These are phyloP conservation scores for Coluber constrictor DNA, from an alignment of 2,797 vertebrate species.

Conservation along the genomic window DNA sequence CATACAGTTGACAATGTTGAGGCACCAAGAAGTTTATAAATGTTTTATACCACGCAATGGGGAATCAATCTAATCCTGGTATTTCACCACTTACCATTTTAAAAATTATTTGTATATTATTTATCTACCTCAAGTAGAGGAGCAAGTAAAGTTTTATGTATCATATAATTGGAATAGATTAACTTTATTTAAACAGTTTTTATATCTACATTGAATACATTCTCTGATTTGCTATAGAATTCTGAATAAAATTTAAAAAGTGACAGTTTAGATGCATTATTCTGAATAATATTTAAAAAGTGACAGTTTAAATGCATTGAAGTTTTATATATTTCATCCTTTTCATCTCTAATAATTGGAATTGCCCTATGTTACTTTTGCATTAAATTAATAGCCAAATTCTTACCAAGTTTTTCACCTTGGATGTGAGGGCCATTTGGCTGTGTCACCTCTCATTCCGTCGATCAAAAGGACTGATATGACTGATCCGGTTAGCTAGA, in stretches of 20 bases:
- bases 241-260: neutral
- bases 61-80: neutral
- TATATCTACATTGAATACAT: neutral
- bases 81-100: neutral
- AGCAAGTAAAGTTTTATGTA: neutral
- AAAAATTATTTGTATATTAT: neutral
- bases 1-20: neutral
- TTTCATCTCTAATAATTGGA: neutral
- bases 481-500: neutral
- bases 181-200: neutral
- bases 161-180: neutral
- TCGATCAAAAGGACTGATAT: neutral
- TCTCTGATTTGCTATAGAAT: neutral
- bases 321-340: neutral
- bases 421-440: neutral
- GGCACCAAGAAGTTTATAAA: neutral
- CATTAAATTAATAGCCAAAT: neutral
- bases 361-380: neutral
- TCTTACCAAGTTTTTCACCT: neutral
- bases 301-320: too few relatives aligned
- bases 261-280: neutral
- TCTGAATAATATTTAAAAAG: neutral
- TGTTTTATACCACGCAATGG: neutral
- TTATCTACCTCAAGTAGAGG: neutral
- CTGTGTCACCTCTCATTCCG: neutral